Evolutionary conservation across 92 coral and sea anemone species (phyloP).

Genomic region (Porites cylindrica): DNA sequence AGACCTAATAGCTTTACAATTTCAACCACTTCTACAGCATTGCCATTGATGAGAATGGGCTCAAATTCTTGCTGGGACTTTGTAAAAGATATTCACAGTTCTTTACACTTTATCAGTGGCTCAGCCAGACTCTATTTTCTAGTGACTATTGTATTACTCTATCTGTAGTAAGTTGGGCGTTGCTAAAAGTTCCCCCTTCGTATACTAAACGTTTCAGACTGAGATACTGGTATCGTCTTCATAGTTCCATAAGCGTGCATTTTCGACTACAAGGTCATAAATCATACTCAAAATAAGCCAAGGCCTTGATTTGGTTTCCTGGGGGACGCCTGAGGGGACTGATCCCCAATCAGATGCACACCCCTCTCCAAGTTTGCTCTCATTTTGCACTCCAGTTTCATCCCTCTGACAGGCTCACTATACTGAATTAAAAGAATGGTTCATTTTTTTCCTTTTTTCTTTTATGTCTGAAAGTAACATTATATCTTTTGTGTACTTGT

Average conservation of each 20-base stretch:
- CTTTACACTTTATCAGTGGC: constrained; percentile 50
- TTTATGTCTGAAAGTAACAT: too few relatives aligned
- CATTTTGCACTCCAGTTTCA: too few relatives aligned
- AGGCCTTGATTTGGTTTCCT: constrained; percentile 8
- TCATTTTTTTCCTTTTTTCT: too few relatives aligned
- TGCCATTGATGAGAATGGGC: constrained; percentile 26
- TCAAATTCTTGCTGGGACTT: neutral
- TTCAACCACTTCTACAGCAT: constrained; percentile 32
- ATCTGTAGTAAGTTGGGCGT: constrained; percentile 2
- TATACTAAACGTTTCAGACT: neutral
- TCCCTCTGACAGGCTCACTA: too few relatives aligned
- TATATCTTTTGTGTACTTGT: too few relatives aligned
- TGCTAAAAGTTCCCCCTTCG: constrained; percentile 5
- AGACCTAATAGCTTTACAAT: constrained; percentile 46
- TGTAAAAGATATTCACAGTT: constrained; percentile 44
- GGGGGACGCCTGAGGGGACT: constrained; percentile 26
- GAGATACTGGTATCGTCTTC: neutral
- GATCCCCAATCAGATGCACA: constrained; percentile 41
- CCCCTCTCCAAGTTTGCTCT: constrained; percentile 18
- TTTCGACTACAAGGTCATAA: constrained; percentile 5
- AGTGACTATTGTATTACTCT: constrained; percentile 22
- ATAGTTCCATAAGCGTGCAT: neutral
- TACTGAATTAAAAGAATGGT: too few relatives aligned
- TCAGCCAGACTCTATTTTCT: constrained; percentile 49
- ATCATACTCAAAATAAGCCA: constrained; percentile 6